Base-by-base conservation (phyloP, 2,888 invertebrate genomes). In the Acrobasis repandana region DNA sequence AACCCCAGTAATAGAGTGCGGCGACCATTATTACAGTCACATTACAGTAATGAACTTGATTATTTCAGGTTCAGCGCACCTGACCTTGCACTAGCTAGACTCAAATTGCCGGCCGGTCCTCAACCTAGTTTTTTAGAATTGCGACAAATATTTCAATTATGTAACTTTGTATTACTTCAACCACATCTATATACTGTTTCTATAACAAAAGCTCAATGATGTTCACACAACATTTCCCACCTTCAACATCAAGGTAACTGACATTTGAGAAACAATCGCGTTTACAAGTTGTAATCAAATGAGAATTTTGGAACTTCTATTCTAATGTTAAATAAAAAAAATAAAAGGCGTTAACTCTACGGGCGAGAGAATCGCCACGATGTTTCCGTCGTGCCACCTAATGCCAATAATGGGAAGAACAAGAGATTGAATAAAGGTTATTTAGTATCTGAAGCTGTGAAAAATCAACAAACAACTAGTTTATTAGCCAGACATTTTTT, bases 1-100 rank as follows among this genome's bases (percentile, higher is more conserved):
- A n/a, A 43, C 6, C 43, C 14, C 11, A 10, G 38, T 9, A 14
- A 43, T 3, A n/a, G n/a, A 43, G 14, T 43, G 43, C 14, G 43
- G 43, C 43, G 43, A 43, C n/a, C 14, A 52, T n/a, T 43, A 9
- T 43, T 15, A 56, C 15, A 18, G 43, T 57, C 47, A 57, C 20
- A 9, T 43, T 15, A 56, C 15, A 18, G 43, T 57, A 57, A 57
- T 57, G 43, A 57, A 57, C 43, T 57, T 57, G 38, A 57, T 57
- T 57, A 8, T 20, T 15, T 46, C 46, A 57, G 56, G 56, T 57
- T 57, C 56, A 57, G 33, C 46, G 47, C 56, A 57, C 28, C n/a
- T 43, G 47, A 47, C 56, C 56, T 57, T 57, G 33, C 15, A 9
- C 28, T 28, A 46, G 9, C 14, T 4, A 33, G 56, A 16, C 16